A percentile compares a stretch with the other conserved stretches of the same genome.
Conservation (phyloP, 1,140 invertebrate species). For the Notospermus geniculatus region DNA sequence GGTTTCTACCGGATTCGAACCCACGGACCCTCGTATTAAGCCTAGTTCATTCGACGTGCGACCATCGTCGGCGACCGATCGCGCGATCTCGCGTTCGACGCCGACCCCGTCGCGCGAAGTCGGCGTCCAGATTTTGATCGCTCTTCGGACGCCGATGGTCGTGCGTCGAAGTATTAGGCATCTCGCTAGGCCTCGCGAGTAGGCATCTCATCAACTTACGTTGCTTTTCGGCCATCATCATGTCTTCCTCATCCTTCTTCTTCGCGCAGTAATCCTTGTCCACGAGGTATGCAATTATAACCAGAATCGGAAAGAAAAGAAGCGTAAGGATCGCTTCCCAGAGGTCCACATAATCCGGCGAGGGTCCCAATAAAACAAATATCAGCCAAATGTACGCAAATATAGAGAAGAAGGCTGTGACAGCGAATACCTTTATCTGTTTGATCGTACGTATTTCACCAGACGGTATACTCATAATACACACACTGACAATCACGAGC, state of each 20-base stretch:
- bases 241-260: slow-evolving; percentile 26
- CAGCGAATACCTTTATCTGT: slow-evolving; percentile 62
- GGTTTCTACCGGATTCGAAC: no score
- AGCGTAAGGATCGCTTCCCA: slow-evolving; percentile 68
- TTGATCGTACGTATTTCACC: slow-evolving; percentile 59
- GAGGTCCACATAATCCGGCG: slow-evolving; percentile 60
- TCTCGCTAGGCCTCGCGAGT: no score
- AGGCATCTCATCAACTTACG: no score
- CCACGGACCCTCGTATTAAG: no score
- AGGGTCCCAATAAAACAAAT: slow-evolving; percentile 58
- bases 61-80: no score
- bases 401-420: slow-evolving; percentile 62
- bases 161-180: no score
- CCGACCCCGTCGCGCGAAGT: no score
- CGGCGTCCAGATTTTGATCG: no score
- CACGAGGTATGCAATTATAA: slow-evolving; percentile 57
- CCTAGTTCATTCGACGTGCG: no score
- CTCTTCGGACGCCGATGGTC: no score
- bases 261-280: slow-evolving; percentile 57
- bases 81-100: no score
- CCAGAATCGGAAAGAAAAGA: slow-evolving; percentile 62
- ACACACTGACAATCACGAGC: slow-evolving; percentile 63
- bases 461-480: slow-evolving; percentile 60
- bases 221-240: slow-evolving; percentile 27
- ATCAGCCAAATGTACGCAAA: slow-evolving; percentile 70